These are phyloP conservation scores for Onychorhynchus coronatus DNA, from an alignment of 2,113 vertebrate genomes.

Conservation along the genomic window DNA sequence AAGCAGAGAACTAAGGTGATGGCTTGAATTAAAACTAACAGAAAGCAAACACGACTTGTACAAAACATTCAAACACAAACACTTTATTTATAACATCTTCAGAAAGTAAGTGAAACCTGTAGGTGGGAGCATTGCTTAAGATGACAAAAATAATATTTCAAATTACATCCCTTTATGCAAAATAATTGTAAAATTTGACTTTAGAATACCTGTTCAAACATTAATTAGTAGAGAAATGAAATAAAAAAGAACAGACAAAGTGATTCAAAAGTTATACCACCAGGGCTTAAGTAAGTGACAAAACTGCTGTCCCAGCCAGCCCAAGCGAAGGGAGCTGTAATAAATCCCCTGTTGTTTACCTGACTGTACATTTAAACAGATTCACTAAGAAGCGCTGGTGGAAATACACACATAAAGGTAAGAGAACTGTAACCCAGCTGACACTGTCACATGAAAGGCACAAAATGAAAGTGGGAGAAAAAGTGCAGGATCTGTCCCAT, in stretches of 20 bases:
- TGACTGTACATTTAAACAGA: background rate
- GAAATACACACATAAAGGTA: background rate
- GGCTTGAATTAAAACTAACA: background rate
- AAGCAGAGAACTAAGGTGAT: background rate
- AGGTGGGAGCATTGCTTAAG: background rate
- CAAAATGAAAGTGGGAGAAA: background rate
- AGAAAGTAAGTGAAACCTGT: background rate
- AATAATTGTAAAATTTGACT: background rate
- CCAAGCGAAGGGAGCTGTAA: background rate
- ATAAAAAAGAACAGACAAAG: background rate
- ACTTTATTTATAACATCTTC: background rate
- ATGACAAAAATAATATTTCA: background rate
- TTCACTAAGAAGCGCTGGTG: background rate
- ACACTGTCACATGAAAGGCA: background rate
- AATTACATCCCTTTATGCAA: background rate
- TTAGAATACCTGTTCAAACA: background rate
- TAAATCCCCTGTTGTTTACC: background rate
- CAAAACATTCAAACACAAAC: background rate
- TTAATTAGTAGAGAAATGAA: background rate
- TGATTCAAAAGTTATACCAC: background rate
- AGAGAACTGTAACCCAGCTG: background rate
- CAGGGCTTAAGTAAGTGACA: background rate
- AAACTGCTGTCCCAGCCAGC: background rate
- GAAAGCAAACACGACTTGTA: background rate
- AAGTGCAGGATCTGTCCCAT: background rate